Base-by-base conservation (phyloP, 1,140 invertebrate genomes). In the Helicoverpa armigera region DNA sequence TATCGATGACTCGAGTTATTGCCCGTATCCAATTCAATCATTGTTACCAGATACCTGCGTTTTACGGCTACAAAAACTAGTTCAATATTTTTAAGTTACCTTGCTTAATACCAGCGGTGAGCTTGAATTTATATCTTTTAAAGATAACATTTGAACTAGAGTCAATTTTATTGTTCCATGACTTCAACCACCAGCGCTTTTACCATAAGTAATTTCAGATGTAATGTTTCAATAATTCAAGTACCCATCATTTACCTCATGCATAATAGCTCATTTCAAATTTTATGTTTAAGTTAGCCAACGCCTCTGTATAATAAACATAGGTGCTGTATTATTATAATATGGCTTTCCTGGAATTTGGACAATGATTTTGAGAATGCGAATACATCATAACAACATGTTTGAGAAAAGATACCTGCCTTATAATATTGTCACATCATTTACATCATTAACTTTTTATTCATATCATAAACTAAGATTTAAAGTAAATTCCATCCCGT, bases 291-390 rank as follows among this genome's bases (percentile, higher is more conserved):
- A 31, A 4, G 23, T 72, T n/a, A 51, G 12, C 18, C 48, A 72
- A 54, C 11, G 69, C 14, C 69, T 72, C 53, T 31, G 14, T 65
- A 48, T 31, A 65, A 72, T 54, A 72, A 72, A 72, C 69, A 72
- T 13, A 12, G 12, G 4, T 10, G 31, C 13, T 54, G 35, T 53
- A 53, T 72, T 72, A 53, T 72, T 31, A 72, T 72, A 72, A 54
- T 53, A 29, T 70, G 14, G 53, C 67, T 54, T 53, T 31, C n/a
- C 12, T 14, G 48, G 67, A 29, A 61, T 61, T 61, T 61, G 58
- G 23, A 31, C 29, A 3, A 29, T 43, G 18, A 65, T 65, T 65
- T 14, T 14, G 12, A 53, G 50, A 14, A 11, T 29, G 23, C 4
- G 48, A 4, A 5, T 12, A 16, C 1, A 16, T 69, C 50, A 23